Conservation (phyloP, 2,888 invertebrate genomes). For the Eupithecia subumbrata region DNA sequence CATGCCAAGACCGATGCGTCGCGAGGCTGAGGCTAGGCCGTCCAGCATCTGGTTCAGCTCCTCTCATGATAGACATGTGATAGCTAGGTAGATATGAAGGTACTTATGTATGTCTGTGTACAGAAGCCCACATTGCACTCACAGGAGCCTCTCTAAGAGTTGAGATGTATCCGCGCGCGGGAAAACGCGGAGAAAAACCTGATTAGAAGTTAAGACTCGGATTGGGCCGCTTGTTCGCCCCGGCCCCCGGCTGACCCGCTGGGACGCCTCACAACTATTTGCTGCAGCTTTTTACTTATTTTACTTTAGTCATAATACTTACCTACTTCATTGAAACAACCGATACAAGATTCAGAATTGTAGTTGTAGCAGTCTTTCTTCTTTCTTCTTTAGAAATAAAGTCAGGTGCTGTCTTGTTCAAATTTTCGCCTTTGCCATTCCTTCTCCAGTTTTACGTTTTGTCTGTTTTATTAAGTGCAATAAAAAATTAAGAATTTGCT, state of each 20-base stretch:
- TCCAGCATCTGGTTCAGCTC: too few relatives aligned
- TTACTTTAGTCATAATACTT: neutral
- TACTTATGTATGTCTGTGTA: neutral
- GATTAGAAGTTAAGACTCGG: conserved; percentile 33
- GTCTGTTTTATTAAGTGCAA: too few relatives aligned
- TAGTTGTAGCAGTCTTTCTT: neutral
- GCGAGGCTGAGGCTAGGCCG: too few relatives aligned
- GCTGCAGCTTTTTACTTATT: neutral
- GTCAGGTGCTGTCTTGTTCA: too few relatives aligned
- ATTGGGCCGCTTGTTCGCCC: conserved; percentile 25
- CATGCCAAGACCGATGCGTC: too few relatives aligned
- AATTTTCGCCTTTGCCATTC: too few relatives aligned
- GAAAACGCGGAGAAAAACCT: conserved; percentile 17
- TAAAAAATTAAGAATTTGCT: too few relatives aligned
- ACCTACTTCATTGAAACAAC: neutral
- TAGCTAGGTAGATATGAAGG: neutral
- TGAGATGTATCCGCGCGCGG: neutral
- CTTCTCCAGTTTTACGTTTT: too few relatives aligned
- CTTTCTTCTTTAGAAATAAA: neutral
- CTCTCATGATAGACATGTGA: too few relatives aligned
- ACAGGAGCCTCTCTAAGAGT: too few relatives aligned
- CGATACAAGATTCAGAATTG: neutral
- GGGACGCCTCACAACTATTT: neutral
- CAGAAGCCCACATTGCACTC: too few relatives aligned
- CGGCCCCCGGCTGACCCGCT: too few relatives aligned